Conservation (phyloP, 2,797 vertebrate genomes). For the Xiphorhynchus erythropygius region DNA sequence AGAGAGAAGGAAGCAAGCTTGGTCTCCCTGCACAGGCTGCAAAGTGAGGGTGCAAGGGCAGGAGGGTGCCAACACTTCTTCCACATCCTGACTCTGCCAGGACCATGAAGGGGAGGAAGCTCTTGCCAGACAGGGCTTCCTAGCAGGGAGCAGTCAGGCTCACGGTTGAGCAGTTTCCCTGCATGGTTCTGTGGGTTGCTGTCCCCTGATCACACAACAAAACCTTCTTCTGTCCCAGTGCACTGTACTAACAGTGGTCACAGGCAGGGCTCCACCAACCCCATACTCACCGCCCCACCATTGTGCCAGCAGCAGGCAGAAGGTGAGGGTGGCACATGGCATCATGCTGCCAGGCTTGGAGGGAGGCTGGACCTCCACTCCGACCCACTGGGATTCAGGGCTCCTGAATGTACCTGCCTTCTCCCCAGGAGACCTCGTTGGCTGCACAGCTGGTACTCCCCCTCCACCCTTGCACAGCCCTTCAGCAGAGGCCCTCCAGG, state of each 20-base stretch:
- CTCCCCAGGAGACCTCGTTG: background rate
- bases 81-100: background rate
- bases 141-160: background rate
- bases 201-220: background rate
- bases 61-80: background rate
- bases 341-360: fast-evolving
- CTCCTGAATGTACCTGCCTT: background rate
- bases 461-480: fast-evolving
- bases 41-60: fast-evolving
- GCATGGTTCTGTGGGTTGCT: background rate
- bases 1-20: background rate
- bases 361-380: background rate
- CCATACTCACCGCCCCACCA: background rate
- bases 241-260: background rate
- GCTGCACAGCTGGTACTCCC: background rate
- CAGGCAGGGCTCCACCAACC: background rate
- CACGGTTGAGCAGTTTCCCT: background rate
- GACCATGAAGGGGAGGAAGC: background rate
- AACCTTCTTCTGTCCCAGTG: background rate
- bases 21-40: background rate
- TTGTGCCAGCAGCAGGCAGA: background rate
- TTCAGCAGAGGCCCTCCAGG: background rate
- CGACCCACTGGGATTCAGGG: fast-evolving
- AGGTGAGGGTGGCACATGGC: background rate
- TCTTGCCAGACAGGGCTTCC: background rate